Evolutionary conservation across 2,113 vertebrate species (phyloP), one percentile per base, ranked within the genome.

Genomic region (Spea bombifrons): DNA sequence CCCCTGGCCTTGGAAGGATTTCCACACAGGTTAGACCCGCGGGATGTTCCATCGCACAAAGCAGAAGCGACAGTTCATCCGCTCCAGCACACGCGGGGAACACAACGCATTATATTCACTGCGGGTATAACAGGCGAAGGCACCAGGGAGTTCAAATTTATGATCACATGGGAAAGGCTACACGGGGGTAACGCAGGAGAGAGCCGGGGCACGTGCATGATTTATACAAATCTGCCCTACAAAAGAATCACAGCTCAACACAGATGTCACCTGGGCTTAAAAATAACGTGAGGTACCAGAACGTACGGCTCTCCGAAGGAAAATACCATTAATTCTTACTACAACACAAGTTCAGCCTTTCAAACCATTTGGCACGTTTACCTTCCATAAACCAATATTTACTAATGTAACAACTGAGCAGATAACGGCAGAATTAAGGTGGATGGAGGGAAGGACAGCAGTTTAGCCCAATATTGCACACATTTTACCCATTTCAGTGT

Each of bases 41-140:
- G 43, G 17, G 52, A 45, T 72, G 70, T 73, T 17, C 44, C 46
- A 52, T 45, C 44, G n/a, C 47, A 7, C 43, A n/a, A 73, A 61
- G 44, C 16, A 30, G 6, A 61, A 46, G 53, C 47, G 55, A 61
- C 71, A 47, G 53, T 71, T 49, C 53, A 77, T 63, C 75, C 50
- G 66, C n/a, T 49, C 46, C 2, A n/a, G 46, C 65, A 50, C 59
- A 70, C n/a, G 16, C 46, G n/a, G 9, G 47, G 10, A 48, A 47
- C 52, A 69, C 3, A 71, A 66, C 43, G 52, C 66, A 49, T 61
- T 50, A 63, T 63, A 70, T 77, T 47, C 55, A 70, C 75, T 71
- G 75, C 69, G 47, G 76, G 65, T 12, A 67, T 71, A 71, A 53
- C 65, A 71, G 47, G 57, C 46, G 16, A 47, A 78, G 76, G 71